phyloP scores from a whole-genome alignment of 2,888 invertebrate genomes.

The Oligia fasciuncula region DNA sequence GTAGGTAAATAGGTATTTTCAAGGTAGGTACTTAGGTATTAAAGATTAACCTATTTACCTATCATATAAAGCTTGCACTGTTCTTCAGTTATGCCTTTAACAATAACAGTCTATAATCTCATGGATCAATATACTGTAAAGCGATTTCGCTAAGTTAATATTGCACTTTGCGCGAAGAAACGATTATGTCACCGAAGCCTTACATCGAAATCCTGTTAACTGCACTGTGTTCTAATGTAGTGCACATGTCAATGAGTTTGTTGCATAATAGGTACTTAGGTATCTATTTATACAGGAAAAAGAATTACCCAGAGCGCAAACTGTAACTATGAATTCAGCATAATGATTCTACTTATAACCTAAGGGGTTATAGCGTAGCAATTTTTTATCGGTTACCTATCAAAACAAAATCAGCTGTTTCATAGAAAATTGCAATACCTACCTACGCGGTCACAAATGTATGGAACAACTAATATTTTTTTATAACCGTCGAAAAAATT shows the following conservation, averaged over 20 bases:
- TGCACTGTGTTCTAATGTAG: constrained; percentile 58
- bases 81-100: background rate
- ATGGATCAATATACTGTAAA: constrained; percentile 29
- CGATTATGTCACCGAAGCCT: constrained; percentile 76
- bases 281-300: background rate
- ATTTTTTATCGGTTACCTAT: background rate
- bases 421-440: background rate
- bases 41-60: background rate
- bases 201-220: constrained; percentile 80
- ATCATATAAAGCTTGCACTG: background rate
- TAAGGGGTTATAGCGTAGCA: too few relatives aligned
- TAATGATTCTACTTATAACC: too few relatives aligned
- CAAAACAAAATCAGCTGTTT: background rate
- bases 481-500: background rate
- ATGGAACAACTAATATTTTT: background rate
- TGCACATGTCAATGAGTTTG: constrained; percentile 40
- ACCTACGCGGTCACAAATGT: background rate
- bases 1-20: background rate
- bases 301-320: background rate
- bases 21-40: background rate
- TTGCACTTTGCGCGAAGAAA: constrained; percentile 52
- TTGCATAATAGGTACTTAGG: constrained; percentile 20
- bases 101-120: background rate
- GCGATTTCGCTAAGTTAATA: constrained; percentile 62
- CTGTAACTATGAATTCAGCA: background rate